phyloP scores from a whole-genome alignment of 1,140 invertebrate genomes.

The Hydropsyche tenuis region DNA sequence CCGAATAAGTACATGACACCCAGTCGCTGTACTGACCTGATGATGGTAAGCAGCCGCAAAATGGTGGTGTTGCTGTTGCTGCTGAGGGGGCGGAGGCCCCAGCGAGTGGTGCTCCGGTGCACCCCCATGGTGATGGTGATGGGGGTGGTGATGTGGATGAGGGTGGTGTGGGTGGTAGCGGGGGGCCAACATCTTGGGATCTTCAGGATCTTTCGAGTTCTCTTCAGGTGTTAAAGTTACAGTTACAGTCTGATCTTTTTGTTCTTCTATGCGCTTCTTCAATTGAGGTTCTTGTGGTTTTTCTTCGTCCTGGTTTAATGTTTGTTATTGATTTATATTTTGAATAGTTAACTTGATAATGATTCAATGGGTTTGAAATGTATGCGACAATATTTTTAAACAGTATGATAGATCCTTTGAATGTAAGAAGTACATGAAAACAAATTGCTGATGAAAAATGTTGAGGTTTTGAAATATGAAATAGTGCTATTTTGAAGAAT shows the following conservation, averaged over 20 bases:
- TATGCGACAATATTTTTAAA: not conserved
- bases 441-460: no score
- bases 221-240: no score
- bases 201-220: slow-evolving; percentile 47
- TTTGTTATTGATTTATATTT: no score
- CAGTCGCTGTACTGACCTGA: slow-evolving; percentile 38
- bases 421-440: no score
- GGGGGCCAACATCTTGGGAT: slow-evolving; percentile 69
- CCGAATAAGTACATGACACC: no score
- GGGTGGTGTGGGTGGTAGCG: slow-evolving; percentile 62
- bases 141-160: slow-evolving; percentile 52
- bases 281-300: not conserved
- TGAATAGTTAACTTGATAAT: not conserved
- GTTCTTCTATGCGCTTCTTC: not conserved
- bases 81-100: slow-evolving; percentile 62
- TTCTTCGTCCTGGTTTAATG: not conserved
- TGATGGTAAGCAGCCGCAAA: slow-evolving; percentile 35
- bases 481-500: no score
- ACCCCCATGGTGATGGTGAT: slow-evolving; percentile 55
- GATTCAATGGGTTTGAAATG: not conserved
- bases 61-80: slow-evolving; percentile 61
- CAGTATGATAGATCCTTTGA: no score
- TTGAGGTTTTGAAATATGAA: no score
- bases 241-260: not conserved
- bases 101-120: slow-evolving; percentile 63